These are phyloP conservation scores for Acanthurus tractus DNA, from an alignment of 2,797 vertebrate species.

Conservation along the genomic window DNA sequence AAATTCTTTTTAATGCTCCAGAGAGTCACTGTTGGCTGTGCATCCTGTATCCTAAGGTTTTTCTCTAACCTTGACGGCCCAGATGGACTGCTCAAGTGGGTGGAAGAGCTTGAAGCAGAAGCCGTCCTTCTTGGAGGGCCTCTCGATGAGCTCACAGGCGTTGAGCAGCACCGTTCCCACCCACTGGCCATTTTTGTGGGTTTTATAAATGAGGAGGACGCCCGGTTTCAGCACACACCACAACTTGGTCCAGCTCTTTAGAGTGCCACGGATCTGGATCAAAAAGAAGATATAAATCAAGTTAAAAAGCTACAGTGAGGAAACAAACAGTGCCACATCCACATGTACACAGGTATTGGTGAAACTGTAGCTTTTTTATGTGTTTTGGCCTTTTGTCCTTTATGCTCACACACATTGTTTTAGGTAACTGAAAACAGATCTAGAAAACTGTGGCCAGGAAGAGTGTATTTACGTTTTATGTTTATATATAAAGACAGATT, in stretches of 20 bases:
- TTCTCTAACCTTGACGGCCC: conserved; percentile 94
- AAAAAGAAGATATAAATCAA: neutral
- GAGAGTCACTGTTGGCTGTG: neutral
- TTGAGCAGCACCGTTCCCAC: conserved; percentile 98
- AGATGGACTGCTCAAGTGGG: conserved; percentile 98
- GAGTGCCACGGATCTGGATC: conserved; percentile 94
- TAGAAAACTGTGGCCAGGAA: no score
- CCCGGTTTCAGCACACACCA: conserved; percentile 99
- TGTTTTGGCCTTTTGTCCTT: no score
- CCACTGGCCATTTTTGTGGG: conserved; percentile 97
- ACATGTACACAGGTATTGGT: no score
- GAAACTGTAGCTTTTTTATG: no score
- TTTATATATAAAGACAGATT: no score
- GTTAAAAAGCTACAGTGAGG: neutral
- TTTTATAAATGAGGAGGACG: conserved; percentile 98
- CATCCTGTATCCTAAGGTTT: no score
- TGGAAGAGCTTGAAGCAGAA: conserved; percentile 99
- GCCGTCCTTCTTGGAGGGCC: conserved; percentile 98
- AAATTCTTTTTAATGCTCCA: no score
- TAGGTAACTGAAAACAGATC: no score
- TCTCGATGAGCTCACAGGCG: conserved; percentile 98
- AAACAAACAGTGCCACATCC: neutral
- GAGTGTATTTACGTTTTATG: no score
- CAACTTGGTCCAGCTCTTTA: conserved; percentile 99
- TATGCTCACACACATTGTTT: no score